Conservation (phyloP, 2,113 vertebrate genomes). For the Catharus bicknelli region DNA sequence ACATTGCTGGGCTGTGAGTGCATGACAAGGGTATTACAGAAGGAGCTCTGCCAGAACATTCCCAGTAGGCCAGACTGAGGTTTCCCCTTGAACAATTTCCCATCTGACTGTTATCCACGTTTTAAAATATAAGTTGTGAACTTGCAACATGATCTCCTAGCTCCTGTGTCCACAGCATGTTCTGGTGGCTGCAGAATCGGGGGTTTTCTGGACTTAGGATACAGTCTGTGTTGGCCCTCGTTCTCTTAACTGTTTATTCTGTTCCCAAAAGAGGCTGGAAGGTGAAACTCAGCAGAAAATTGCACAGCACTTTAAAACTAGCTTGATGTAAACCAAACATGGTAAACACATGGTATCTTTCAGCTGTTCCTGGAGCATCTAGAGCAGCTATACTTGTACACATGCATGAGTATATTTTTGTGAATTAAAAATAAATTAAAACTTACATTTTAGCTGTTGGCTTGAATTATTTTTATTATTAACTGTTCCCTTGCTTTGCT, state of each 20-base stretch:
- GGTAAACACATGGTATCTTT: not conserved
- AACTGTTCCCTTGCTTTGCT: not conserved
- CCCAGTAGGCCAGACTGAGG: slow-evolving; percentile 49
- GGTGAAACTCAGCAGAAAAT: not conserved
- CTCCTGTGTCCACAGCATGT: not conserved
- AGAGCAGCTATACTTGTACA: not conserved
- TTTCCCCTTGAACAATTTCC: slow-evolving; percentile 50
- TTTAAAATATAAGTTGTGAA: slow-evolving; percentile 45
- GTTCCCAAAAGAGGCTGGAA: not conserved
- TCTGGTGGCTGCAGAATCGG: not conserved
- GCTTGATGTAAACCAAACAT: not conserved
- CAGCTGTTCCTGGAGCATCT: not conserved
- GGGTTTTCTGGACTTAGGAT: not conserved
- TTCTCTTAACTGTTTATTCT: not conserved
- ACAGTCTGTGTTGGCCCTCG: not conserved
- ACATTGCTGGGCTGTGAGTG: slow-evolving; percentile 2
- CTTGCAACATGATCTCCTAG: slow-evolving; percentile 37
- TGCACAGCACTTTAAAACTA: not conserved
- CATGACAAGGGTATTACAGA: not conserved
- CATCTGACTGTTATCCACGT: slow-evolving; percentile 35
- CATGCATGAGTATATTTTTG: not conserved
- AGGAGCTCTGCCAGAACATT: slow-evolving; percentile 58
- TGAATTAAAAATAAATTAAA: not conserved
- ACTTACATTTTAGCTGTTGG: not conserved
- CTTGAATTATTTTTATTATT: not conserved